Conservation (phyloP, 1,140 invertebrate genomes). For the Drosophila murphyi region DNA sequence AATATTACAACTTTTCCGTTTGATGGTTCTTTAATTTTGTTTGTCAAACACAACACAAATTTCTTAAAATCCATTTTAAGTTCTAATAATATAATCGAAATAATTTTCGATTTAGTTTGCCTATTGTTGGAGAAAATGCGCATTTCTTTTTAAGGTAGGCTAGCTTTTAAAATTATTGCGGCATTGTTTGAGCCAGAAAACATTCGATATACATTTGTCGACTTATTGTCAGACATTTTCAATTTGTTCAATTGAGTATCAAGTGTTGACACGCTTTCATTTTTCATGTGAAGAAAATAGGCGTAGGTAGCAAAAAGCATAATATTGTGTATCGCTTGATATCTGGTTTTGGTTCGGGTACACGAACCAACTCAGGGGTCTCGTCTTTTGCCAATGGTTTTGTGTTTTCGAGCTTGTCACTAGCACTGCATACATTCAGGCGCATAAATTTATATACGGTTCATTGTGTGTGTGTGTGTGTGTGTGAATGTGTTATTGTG, state of each 20-base stretch:
- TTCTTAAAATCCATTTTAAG: too few species aligned
- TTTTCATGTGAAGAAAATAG: constrained; percentile 1
- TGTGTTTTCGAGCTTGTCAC: constrained; percentile 78
- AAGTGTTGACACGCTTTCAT: not conserved
- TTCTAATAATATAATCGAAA: too few species aligned
- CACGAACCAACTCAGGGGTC: constrained; percentile 2
- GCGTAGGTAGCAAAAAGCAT: constrained; percentile 3
- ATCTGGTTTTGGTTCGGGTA: constrained; percentile 16
- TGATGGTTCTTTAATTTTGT: too few species aligned
- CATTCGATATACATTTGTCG: not conserved
- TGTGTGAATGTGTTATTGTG: constrained; percentile 25
- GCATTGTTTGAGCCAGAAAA: not conserved
- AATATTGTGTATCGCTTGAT: constrained; percentile 5
- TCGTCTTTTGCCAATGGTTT: constrained; percentile 64
- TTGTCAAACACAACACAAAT: too few species aligned
- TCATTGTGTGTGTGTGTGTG: constrained; percentile 8
- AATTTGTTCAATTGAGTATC: not conserved
- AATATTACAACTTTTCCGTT: too few species aligned
- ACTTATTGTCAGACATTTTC: not conserved
- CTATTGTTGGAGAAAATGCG: too few species aligned
- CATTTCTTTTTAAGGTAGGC: too few species aligned
- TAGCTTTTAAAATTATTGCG: too few species aligned
- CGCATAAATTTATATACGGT: constrained; percentile 63
- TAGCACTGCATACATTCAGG: constrained; percentile 56
- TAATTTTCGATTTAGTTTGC: too few species aligned